Conservation (phyloP, 35 echinoderm and acorn worm genomes). For the Holothuria glaberrima region DNA sequence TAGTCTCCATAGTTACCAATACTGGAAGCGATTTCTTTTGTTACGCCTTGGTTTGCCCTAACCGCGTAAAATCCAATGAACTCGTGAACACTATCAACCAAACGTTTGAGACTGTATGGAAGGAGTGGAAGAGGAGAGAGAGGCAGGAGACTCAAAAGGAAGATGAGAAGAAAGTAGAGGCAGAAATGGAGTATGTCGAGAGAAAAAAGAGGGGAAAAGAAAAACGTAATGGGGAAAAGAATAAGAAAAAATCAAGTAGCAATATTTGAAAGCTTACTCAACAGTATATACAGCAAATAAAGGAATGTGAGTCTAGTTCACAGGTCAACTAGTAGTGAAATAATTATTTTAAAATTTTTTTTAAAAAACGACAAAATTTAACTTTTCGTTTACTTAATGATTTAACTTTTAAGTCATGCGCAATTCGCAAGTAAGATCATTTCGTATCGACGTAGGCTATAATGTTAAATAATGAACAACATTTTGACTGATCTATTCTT, state of each 20-base stretch:
- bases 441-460: too few species aligned
- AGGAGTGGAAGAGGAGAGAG: conserved; percentile 62
- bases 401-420: too few species aligned
- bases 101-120: conserved; percentile 53
- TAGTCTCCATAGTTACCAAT: conserved; percentile 49
- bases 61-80: conserved; percentile 42
- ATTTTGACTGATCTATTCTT: too few species aligned
- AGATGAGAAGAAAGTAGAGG: conserved; percentile 46
- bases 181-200: conserved; percentile 29
- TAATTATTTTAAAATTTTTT: too few species aligned
- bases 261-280: too few species aligned
- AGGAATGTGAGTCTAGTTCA: too few species aligned
- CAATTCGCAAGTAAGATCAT: too few species aligned
- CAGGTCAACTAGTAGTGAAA: too few species aligned
- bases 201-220: conserved; percentile 9
- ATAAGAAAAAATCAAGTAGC: conserved; percentile 4
- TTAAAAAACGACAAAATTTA: too few species aligned
- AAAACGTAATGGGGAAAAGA: conserved; percentile 24
- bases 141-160: conserved; percentile 19
- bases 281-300: too few species aligned
- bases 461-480: too few species aligned
- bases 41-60: conserved; percentile 38
- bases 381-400: too few species aligned
- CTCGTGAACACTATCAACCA: conserved; percentile 49
- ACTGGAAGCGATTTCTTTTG: conserved; percentile 42